Evolutionary conservation across 2,888 invertebrate genomes (phyloP).

Genomic region (Drosophila cognata): DNA sequence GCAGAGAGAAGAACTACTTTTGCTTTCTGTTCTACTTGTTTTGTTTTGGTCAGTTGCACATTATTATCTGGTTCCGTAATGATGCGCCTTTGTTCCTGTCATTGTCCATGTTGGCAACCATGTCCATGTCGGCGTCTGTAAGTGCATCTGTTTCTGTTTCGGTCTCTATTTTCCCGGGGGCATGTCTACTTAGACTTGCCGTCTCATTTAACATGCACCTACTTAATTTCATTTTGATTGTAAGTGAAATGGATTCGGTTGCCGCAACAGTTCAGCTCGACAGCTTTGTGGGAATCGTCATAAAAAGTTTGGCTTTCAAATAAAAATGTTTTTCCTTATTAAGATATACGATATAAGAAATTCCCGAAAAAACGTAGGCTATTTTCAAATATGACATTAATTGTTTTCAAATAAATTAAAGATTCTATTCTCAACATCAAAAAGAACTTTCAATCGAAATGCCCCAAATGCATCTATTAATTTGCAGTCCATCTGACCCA

Average conservation of each 20-base stretch:
- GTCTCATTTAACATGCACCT: constrained; percentile 67
- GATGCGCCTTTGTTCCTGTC: constrained; percentile 46
- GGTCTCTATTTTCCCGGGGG: constrained; percentile 7
- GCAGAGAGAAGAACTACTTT: constrained; percentile 1
- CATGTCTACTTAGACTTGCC: constrained; percentile 32
- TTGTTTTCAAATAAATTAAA: not conserved
- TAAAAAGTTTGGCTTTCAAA: not conserved
- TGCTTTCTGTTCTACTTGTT: constrained; percentile 15
- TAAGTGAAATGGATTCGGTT: constrained; percentile 61
- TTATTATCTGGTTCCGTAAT: constrained; percentile 62
- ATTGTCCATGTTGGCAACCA: not conserved
- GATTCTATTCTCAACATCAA: not conserved
- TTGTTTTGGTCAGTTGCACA: constrained; percentile 58
- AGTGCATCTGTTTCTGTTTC: constrained; percentile 4
- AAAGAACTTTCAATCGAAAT: not conserved
- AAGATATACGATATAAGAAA: not conserved
- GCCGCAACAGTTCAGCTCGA: constrained; percentile 5
- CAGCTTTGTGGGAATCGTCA: constrained; percentile 2
- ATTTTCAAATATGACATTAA: not conserved
- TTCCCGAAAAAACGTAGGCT: not conserved
- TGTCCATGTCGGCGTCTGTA: constrained; percentile 8
- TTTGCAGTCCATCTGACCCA: not conserved
- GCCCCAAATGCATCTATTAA: not conserved
- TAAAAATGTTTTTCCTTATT: not conserved
- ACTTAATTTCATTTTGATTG: constrained; percentile 68